Conservation (phyloP, 2,113 vertebrate genomes). For the Tyto alba region DNA sequence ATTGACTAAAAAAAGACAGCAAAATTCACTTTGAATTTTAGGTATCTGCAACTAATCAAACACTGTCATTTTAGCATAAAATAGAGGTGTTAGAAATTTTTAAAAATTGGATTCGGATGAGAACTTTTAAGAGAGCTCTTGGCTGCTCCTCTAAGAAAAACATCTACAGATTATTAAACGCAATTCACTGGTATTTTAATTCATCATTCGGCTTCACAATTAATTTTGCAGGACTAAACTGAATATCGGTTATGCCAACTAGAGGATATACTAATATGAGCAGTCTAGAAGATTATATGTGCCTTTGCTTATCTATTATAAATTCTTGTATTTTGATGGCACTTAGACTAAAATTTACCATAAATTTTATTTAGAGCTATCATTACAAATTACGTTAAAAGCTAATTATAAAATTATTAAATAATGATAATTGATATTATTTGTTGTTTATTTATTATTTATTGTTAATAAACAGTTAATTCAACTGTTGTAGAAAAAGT, state of each 20-base stretch:
- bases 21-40: not conserved
- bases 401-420: not conserved
- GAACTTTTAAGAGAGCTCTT: not conserved
- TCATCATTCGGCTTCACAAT: not conserved
- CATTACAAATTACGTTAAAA: not conserved
- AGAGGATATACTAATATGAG: not conserved
- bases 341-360: not conserved
- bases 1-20: not conserved
- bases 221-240: not conserved
- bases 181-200: not conserved
- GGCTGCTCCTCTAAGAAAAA: not conserved
- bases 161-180: not conserved
- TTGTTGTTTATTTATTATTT: too few species aligned
- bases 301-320: not conserved
- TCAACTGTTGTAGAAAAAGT: not conserved
- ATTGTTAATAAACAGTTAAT: not conserved
- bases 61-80: not conserved
- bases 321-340: not conserved
- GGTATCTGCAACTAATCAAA: not conserved
- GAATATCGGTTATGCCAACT: not conserved
- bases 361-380: not conserved
- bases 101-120: not conserved
- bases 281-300: not conserved
- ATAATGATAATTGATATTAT: too few species aligned
- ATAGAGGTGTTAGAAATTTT: not conserved